Evolutionary conservation across 2,797 vertebrate genomes (phyloP).

Genomic region (Huso huso): DNA sequence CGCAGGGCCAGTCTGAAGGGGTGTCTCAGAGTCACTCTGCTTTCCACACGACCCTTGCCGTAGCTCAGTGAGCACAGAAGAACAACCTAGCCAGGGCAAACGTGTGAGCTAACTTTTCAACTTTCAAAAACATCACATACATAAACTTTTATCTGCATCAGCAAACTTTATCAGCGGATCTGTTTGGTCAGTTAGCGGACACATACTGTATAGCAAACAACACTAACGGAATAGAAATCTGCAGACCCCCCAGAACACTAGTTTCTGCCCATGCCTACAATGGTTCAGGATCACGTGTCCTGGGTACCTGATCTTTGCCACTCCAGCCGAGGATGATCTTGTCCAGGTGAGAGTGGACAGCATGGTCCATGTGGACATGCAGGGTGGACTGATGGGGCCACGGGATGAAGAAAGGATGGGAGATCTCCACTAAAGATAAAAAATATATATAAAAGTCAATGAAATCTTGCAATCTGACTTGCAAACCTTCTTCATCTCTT

Average conservation of each 20-base stretch:
- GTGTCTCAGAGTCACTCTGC: conserved; percentile 50
- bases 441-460: neutral
- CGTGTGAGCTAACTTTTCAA: too few relatives aligned
- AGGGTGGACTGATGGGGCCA: conserved; percentile 44
- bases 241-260: too few relatives aligned
- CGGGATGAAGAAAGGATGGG: conserved; percentile 35
- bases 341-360: conserved; percentile 33
- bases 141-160: too few relatives aligned
- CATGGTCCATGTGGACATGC: conserved; percentile 49
- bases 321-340: conserved; percentile 58
- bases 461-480: neutral
- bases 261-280: too few relatives aligned
- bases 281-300: too few relatives aligned
- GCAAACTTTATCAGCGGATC: too few relatives aligned
- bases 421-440: conserved; percentile 48
- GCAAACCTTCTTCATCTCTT: neutral
- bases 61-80: conserved; percentile 51
- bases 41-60: conserved; percentile 41
- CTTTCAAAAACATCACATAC: too few relatives aligned
- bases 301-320: conserved; percentile 34
- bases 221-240: neutral
- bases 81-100: conserved; percentile 43
- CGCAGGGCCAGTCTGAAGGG: conserved; percentile 55
- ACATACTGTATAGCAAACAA: neutral
- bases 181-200: neutral